phyloP scores from a whole-genome alignment of 2,797 vertebrate genomes.

The Paedocypris micromegethes region DNA sequence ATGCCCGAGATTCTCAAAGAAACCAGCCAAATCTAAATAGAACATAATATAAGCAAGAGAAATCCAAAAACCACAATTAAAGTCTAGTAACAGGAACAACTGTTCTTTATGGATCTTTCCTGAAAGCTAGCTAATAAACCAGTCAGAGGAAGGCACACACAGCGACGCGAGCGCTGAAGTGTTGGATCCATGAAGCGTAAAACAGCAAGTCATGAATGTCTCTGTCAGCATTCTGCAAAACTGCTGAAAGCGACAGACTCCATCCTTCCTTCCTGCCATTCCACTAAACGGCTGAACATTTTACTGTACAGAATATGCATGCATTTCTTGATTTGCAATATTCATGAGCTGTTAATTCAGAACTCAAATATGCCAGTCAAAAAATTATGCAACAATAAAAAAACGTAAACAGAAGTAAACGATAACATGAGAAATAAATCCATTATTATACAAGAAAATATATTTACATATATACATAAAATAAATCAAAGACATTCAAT shows the following conservation, averaged over 20 bases:
- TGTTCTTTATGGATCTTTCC: too few relatives aligned
- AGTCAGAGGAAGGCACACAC: not conserved
- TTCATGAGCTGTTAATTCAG: not conserved
- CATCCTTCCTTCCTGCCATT: conserved; percentile 70
- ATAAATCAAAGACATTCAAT: too few relatives aligned
- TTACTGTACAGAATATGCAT: too few relatives aligned
- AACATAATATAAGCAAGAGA: not conserved
- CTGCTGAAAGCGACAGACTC: conserved; percentile 63
- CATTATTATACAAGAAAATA: too few relatives aligned
- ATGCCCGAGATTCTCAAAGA: not conserved
- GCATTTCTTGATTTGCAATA: conserved; percentile 20
- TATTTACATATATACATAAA: too few relatives aligned
- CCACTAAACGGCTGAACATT: conserved; percentile 34
- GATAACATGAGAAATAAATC: not conserved
- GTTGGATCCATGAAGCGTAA: not conserved
- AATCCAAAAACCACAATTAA: too few relatives aligned
- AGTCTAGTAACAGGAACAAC: too few relatives aligned
- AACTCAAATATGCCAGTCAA: not conserved
- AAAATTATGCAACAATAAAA: too few relatives aligned
- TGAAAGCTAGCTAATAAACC: not conserved
- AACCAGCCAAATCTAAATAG: not conserved
- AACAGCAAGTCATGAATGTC: conserved; percentile 39
- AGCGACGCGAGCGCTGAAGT: not conserved
- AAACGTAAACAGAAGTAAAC: too few relatives aligned
- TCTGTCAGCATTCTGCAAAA: conserved; percentile 69